A percentile compares a stretch with the other conserved stretches of the same genome.
These are phyloP conservation scores for Phenganax subtilis DNA, from an alignment of 92 coral and sea anemone genomes.

Conservation along the genomic window DNA sequence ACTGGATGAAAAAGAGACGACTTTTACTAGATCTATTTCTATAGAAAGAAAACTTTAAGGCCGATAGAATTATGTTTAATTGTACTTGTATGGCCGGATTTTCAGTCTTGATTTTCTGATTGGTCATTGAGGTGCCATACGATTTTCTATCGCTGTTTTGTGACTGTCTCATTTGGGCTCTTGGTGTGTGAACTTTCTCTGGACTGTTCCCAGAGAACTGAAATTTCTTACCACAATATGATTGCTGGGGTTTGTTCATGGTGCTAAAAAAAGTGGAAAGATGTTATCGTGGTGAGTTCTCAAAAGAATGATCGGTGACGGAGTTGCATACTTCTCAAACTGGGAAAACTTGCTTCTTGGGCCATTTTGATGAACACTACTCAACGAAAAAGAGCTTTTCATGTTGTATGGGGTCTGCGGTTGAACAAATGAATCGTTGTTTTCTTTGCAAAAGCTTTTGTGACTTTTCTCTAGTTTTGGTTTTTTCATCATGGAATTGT, in stretches of 20 bases:
- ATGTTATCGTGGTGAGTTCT: not conserved
- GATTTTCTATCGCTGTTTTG: not conserved
- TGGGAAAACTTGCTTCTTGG: constrained; percentile 12
- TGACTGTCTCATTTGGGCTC: constrained; percentile 2
- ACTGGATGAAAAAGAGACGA: constrained; percentile 2
- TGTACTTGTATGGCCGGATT: not conserved
- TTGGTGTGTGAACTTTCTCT: not conserved
- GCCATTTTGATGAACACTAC: not conserved
- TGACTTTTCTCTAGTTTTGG: constrained; percentile 20
- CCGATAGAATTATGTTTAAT: not conserved
- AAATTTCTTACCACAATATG: constrained; percentile 2
- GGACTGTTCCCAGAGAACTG: constrained; percentile 34
- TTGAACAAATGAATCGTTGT: not conserved
- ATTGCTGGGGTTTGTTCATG: constrained; percentile 21
- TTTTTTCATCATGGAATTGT: not conserved
- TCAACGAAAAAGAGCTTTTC: not conserved
- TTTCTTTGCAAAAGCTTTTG: not conserved
- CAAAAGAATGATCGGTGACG: not conserved
- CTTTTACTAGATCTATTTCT: constrained; percentile 8
- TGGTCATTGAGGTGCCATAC: not conserved
- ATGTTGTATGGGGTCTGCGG: not conserved
- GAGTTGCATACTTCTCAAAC: not conserved
- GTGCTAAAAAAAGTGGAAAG: not conserved
- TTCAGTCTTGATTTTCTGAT: constrained; percentile 1
- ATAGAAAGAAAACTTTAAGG: not conserved